Percentiles rank a stretch among this genome's conserved stretches.
Evolutionary conservation across 2,888 invertebrate species (phyloP).

Genomic region (Drosophila kanekoi): DNA sequence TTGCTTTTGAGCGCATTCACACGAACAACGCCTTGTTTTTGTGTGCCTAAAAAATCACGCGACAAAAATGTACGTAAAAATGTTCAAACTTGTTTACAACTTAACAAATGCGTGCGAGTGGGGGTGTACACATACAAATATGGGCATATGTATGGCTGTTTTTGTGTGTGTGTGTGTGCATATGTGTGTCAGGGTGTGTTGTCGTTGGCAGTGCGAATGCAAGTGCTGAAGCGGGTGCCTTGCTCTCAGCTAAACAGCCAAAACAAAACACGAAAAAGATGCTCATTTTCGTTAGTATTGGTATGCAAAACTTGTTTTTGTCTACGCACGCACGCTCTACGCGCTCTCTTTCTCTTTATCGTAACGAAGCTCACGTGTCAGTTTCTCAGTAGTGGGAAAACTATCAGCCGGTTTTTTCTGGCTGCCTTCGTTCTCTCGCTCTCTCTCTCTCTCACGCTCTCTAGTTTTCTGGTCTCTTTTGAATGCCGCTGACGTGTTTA

Average conservation of each 20-base stretch:
- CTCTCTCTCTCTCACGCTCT: constrained; percentile 8
- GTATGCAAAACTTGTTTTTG: constrained; percentile 59
- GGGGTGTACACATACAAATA: constrained; percentile 23
- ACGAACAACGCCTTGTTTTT: constrained; percentile 31
- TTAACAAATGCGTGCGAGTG: constrained; percentile 23
- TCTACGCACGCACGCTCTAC: constrained; percentile 44
- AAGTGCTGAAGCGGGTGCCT: constrained; percentile 29
- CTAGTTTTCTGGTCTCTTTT: constrained; percentile 2
- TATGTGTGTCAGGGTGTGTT: constrained; percentile 46
- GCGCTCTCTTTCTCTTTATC: constrained; percentile 11
- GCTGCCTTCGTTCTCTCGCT: constrained; percentile 17
- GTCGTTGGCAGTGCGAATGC: constrained; percentile 28
- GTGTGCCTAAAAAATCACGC: constrained; percentile 40
- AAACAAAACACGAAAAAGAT: constrained; percentile 52
- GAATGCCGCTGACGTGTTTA: constrained; percentile 71
- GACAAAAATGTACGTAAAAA: constrained; percentile 37
- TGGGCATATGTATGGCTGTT: neutral
- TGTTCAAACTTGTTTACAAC: constrained; percentile 37
- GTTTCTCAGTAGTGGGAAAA: constrained; percentile 36
- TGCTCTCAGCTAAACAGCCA: constrained; percentile 23
- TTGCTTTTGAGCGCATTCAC: constrained; percentile 2
- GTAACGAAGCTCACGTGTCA: constrained; percentile 60
- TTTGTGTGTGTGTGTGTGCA: constrained; percentile 6
- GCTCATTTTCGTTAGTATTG: constrained; percentile 46
- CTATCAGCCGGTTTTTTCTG: constrained; percentile 58